Base-by-base conservation (phyloP, 2,888 invertebrate genomes). In the Polydrusus cervinus region DNA sequence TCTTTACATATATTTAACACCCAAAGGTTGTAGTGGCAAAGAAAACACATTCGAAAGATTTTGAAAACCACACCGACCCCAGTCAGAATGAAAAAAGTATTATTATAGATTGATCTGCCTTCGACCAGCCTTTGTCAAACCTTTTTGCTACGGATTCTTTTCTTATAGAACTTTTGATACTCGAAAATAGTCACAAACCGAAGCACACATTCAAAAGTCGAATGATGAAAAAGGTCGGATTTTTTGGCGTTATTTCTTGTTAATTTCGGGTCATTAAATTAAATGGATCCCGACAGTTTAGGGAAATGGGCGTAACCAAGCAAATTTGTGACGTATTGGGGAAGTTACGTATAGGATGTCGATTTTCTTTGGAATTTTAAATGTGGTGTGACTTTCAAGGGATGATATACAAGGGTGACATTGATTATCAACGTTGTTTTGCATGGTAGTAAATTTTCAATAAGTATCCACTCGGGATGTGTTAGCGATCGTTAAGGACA, bases 51-150 rank as follows among this genome's bases (percentile, higher is more conserved):
- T 80, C 76, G 78, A 79, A 81, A 80, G 81, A 78, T 82, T 82
- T 84, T 78, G 82, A 83, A 84, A 84, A 84, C 83, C 84, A 82
- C 84, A 84, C 84, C 84, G 80, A 83, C 82, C 81, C 77, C 73
- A 72, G 43, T 76, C 73, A 68, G 77, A 79, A 76, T 79, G 79
- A 78, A 81, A 79, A 74, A 78, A 71, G 75, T 78, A 76, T 80
- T 80, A 79, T 79, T 81, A 77, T 78, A 79, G 80, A 78, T 78
- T 80, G 81, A 43, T 79, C 80, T 79, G 82, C 83, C 84, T 80
- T 71, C 78, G 80, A 79, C 74, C 81, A 75, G 80, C 80, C 82
- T 79, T 80, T 81, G 81, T 81, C 80, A 81, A 81, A 78, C 81
- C 81, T 81, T 78, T 80, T 79, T 79, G 71, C 75, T 74, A 67